Base-by-base conservation (phyloP, 2,888 invertebrate genomes). In the Lochmaea crataegi region DNA sequence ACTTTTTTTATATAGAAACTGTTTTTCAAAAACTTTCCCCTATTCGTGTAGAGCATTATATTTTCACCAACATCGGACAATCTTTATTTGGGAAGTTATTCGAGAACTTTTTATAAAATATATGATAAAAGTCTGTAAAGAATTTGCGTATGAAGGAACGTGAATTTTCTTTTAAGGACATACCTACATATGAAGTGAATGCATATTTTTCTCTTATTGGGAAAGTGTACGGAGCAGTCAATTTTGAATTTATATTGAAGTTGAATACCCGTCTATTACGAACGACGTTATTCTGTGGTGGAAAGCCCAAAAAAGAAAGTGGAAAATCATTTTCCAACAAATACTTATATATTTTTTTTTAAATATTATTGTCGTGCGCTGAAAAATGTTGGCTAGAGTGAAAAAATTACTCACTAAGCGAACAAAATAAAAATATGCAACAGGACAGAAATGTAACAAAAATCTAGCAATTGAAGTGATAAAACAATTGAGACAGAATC, bases 131-230 rank as follows among this genome's bases (percentile, higher is more conserved):
- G 72, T 76, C 73, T 71, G 53, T 71, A 71, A 74, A 78, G 75
- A 76, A 75, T 75, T 79, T 78, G 71, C 75, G 71, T 74, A 76
- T 78, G 74, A 75, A 78, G 73, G 77, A 72, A 74, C 69, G 66
- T 48, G 71, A 75, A 77, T 75, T 79, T 76, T 71, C 72, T 70
- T 75, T 72, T 74, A 61, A 73, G 66, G 64, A 72, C 53, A 63
- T 68, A 69, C 74, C 53, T 3, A 60, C 60, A 60, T 60, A 45
- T 18, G 68, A 68, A 4, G 68, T 41, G 60, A 65, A 71, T 71
- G 66, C 65, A 51, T 65, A 71, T 71, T 67, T 71, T 71, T 67
- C 71, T 71, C 66, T 71, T 60, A 56, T 57, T 71, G 42, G 38
- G 71, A 65, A 64, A 71, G 65, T 56, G 65, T n/a, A 71, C 48